phyloP scores from a whole-genome alignment of 2,797 vertebrate genomes.

The Myiotriccus ornatus region DNA sequence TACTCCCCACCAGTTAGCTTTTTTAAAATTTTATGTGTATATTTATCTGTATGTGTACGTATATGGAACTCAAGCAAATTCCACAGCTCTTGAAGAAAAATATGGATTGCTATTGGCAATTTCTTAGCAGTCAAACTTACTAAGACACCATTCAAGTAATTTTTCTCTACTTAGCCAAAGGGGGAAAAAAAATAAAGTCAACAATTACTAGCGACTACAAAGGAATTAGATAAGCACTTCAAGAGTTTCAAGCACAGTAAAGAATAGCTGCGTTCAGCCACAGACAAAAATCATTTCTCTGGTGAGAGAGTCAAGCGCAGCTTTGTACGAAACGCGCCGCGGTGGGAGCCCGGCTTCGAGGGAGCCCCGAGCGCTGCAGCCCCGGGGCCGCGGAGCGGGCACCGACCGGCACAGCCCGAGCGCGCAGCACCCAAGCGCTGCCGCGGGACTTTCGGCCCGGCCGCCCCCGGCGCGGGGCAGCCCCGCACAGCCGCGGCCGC shows the following conservation, averaged over 20 bases:
- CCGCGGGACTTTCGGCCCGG: rapidly evolving
- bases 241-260: background rate
- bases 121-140: slow-evolving; percentile 53
- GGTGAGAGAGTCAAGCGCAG: background rate
- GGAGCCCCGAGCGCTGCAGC: background rate
- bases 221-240: slow-evolving; percentile 45
- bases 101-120: slow-evolving; percentile 2
- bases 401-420: background rate
- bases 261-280: background rate
- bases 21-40: background rate
- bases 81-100: background rate
- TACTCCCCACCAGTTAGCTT: background rate
- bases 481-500: background rate
- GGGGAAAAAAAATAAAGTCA: background rate
- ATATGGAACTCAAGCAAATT: background rate
- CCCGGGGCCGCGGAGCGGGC: background rate
- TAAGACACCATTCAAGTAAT: slow-evolving; percentile 49
- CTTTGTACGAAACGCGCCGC: rapidly evolving
- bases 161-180: slow-evolving; percentile 57
- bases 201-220: slow-evolving; percentile 17
- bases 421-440: background rate
- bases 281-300: slow-evolving; percentile 21
- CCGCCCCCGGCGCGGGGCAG: background rate
- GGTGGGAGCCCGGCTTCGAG: background rate
- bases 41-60: rapidly evolving